Conservation (phyloP, 2,797 vertebrate genomes). For the Rhodeus uyekii region DNA sequence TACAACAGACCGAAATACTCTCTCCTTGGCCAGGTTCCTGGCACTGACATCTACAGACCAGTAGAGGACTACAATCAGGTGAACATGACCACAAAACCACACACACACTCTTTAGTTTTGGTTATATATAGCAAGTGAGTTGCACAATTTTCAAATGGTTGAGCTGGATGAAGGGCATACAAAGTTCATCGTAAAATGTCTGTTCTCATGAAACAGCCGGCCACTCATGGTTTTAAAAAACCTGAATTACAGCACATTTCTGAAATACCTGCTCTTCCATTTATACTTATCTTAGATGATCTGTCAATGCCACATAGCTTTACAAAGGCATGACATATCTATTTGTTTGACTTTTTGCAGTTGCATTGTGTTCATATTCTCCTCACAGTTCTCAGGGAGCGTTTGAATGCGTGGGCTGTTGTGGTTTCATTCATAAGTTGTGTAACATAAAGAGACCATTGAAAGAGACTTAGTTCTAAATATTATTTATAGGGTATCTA, state of each 20-base stretch:
- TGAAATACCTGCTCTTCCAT: not conserved
- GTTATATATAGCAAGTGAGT: not conserved
- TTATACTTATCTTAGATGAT: not conserved
- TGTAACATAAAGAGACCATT: not conserved
- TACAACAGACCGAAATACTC: slow-evolving; percentile 87
- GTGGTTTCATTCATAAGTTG: not conserved
- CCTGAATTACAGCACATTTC: not conserved
- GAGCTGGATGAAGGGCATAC: not conserved
- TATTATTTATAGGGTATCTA: not conserved
- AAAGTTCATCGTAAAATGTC: no score
- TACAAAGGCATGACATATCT: not conserved
- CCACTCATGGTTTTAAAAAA: not conserved
- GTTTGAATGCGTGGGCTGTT: not conserved
- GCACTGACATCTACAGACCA: slow-evolving; percentile 88
- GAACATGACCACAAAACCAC: slow-evolving; percentile 38
- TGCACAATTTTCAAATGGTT: not conserved
- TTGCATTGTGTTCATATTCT: not conserved
- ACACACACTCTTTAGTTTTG: not conserved
- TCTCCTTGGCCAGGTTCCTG: slow-evolving; percentile 82
- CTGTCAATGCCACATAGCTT: not conserved
- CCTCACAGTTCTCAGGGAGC: no score
- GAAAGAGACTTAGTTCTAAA: not conserved
- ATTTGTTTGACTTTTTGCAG: not conserved
- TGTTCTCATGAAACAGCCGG: not conserved
- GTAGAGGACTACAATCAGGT: slow-evolving; percentile 84